phyloP scores from a whole-genome alignment of 2,797 vertebrate genomes.

The Labroides dimidiatus region DNA sequence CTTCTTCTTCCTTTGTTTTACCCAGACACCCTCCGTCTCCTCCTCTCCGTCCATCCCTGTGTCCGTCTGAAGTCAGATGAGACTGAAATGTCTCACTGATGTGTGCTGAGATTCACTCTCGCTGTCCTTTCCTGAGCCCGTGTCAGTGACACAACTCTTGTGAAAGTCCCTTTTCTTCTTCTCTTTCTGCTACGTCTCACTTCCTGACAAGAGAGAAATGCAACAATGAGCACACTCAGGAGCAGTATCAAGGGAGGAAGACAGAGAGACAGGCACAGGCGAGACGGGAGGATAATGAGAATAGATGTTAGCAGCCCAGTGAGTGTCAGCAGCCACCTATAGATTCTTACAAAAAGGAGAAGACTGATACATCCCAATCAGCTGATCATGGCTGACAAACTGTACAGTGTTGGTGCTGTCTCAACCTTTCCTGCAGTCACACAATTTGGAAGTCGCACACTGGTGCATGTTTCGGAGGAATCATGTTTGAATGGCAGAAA shows the following conservation, averaged over 20 bases:
- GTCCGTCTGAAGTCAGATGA: constrained; percentile 33
- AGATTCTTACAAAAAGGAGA: constrained; percentile 5
- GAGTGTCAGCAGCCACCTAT: constrained; percentile 55
- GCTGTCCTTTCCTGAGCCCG: constrained; percentile 12
- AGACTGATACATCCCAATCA: constrained; percentile 47
- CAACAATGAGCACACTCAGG: constrained; percentile 62
- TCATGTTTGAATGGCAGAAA: constrained; percentile 52
- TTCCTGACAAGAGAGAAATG: constrained; percentile 64
- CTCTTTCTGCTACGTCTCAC: constrained; percentile 48
- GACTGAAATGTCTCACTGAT: constrained; percentile 40
- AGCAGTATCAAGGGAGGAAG: constrained; percentile 57
- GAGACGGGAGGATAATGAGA: constrained; percentile 73
- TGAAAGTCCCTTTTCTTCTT: constrained; percentile 31
- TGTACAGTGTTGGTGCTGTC: constrained; percentile 22
- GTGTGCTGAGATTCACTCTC: constrained; percentile 26
- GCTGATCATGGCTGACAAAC: constrained; percentile 43
- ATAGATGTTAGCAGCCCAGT: constrained; percentile 60
- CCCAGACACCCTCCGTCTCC: constrained; percentile 2
- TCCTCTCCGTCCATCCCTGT: background rate
- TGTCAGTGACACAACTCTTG: constrained; percentile 35
- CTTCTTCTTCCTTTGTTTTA: constrained; percentile 17
- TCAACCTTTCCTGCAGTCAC: no score
- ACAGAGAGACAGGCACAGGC: constrained; percentile 49
- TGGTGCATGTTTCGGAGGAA: constrained; percentile 15
- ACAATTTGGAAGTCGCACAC: background rate